These are phyloP conservation scores for Oryzias sinensis DNA, from an alignment of 2,797 vertebrate species.

Conservation along the genomic window DNA sequence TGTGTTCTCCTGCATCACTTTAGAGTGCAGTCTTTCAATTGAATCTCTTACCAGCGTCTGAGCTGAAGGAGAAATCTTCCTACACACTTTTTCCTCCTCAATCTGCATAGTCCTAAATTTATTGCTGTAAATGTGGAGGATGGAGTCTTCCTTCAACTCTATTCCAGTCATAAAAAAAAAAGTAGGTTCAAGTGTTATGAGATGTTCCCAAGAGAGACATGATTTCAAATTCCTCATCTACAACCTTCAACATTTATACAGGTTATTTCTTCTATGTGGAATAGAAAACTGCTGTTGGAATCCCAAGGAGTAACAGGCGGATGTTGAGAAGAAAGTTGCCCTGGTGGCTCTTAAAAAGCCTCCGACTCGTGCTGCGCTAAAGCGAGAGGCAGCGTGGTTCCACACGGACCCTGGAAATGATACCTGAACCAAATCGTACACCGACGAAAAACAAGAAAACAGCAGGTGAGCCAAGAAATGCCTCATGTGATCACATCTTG, in stretches of 20 bases:
- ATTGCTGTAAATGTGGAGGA: constrained; percentile 12
- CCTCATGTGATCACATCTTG: too few relatives aligned
- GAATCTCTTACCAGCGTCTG: not conserved
- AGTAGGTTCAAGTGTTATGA: constrained; percentile 58
- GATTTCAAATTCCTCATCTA: constrained; percentile 11
- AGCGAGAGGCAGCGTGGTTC: constrained; percentile 85
- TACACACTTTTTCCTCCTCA: constrained; percentile 22
- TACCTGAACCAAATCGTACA: constrained; percentile 76
- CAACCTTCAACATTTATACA: constrained; percentile 13
- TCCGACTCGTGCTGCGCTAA: constrained; percentile 84
- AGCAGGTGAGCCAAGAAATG: constrained; percentile 6
- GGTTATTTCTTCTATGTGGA: constrained; percentile 9
- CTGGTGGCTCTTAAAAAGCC: constrained; percentile 53
- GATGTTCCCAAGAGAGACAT: constrained; percentile 14
- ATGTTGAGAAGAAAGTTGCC: constrained; percentile 10
- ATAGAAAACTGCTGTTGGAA: constrained; percentile 20
- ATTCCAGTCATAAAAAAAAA: constrained; percentile 44
- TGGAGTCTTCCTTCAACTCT: constrained; percentile 2
- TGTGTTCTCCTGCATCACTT: constrained; percentile 10
- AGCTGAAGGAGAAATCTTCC: constrained; percentile 14
- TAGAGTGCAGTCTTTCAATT: not conserved
- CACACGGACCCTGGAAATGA: constrained; percentile 92
- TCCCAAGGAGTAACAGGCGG: not conserved
- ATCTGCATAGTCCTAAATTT: constrained; percentile 20
- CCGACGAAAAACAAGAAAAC: constrained; percentile 14